Evolutionary conservation across 2,888 invertebrate genomes (phyloP).

Genomic region (Dynastes hyllus): DNA sequence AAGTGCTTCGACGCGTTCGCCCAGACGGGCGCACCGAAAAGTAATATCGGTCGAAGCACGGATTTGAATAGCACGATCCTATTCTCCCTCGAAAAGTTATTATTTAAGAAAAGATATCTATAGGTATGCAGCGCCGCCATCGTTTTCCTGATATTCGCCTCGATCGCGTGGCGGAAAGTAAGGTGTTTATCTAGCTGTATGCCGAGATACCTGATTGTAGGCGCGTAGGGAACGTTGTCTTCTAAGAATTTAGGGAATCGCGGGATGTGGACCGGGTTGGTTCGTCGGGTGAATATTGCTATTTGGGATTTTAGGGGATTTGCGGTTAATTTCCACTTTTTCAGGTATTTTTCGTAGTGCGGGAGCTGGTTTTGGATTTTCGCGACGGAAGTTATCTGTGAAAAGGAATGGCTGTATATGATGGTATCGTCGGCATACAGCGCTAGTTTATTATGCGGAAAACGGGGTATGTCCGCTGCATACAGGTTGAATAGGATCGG

Average conservation of each 20-base stretch:
- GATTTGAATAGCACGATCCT: too few species aligned
- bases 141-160: not conserved
- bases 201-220: not conserved
- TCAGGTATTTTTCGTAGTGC: not conserved
- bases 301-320: not conserved
- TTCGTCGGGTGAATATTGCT: not conserved
- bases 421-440: too few species aligned
- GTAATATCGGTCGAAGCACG: too few species aligned
- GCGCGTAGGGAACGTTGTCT: not conserved
- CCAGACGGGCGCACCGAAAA: too few species aligned
- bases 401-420: too few species aligned
- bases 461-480: not conserved
- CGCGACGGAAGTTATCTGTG: too few species aligned
- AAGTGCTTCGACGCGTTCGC: too few species aligned
- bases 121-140: not conserved
- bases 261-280: not conserved
- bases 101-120: too few species aligned
- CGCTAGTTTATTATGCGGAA: not conserved
- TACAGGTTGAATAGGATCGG: conserved; percentile 58
- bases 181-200: not conserved
- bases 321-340: not conserved
- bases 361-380: not conserved
- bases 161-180: not conserved
- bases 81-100: too few species aligned
- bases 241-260: not conserved